Conservation (phyloP, 2,113 vertebrate species). For the Scalopus aquaticus region DNA sequence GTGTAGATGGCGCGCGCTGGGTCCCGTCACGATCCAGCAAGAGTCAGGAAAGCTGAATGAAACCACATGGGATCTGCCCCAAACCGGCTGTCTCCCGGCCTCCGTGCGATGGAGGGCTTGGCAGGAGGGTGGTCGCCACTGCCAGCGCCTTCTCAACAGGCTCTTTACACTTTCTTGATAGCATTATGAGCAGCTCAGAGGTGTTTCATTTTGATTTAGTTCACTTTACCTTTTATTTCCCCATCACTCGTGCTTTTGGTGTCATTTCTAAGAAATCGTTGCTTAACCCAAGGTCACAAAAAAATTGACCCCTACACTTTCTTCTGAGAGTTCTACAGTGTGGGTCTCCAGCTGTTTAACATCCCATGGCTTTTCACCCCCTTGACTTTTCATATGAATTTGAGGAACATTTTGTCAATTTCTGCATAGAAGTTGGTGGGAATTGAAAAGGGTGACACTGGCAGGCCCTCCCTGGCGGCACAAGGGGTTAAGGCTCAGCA, state of each 20-base stretch:
- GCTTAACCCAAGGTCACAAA: neutral
- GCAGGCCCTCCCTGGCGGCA: neutral
- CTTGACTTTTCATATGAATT: neutral
- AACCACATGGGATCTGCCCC: no score
- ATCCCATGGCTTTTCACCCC: neutral
- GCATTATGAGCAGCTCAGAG: neutral
- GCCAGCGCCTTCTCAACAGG: no score
- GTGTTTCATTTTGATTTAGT: neutral
- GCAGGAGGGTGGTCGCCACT: no score
- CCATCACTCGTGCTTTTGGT: neutral
- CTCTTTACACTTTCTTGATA: neutral
- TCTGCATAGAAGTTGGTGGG: neutral
- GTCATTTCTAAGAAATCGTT: neutral
- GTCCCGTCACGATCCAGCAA: no score
- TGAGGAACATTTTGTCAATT: neutral
- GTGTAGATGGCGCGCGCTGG: no score
- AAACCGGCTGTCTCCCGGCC: no score
- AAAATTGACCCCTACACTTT: conserved; percentile 9
- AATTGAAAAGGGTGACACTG: neutral
- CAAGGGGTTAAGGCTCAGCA: no score
- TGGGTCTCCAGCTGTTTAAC: neutral
- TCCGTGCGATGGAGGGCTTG: no score
- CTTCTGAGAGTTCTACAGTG: neutral
- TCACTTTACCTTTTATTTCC: neutral
- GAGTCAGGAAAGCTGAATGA: no score